A percentile compares a stretch with the other conserved stretches of the same genome.
These are phyloP conservation scores for Eulithis prunata DNA, from an alignment of 2,888 invertebrate genomes.

Conservation along the genomic window DNA sequence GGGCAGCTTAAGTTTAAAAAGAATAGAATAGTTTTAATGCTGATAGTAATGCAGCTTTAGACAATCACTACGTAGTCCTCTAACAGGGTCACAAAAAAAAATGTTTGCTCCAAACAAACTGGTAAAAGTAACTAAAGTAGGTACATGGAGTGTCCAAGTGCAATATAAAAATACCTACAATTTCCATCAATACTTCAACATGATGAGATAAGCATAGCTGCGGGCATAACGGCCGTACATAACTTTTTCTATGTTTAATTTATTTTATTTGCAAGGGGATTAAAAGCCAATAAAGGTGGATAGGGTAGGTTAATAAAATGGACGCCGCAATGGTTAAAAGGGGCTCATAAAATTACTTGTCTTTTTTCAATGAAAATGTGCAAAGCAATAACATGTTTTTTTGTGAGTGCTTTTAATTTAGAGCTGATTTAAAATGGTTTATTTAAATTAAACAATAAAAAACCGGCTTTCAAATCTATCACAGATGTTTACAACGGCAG, in stretches of 20 bases:
- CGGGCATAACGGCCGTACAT: conserved; percentile 60
- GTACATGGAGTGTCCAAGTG: no score
- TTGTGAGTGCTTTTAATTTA: not conserved
- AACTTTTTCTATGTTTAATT: conserved; percentile 60
- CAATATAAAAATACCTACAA: no score
- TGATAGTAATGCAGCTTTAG: no score
- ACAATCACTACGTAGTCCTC: no score
- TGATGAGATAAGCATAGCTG: conserved; percentile 39
- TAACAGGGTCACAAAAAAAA: no score
- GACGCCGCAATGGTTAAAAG: conserved; percentile 47
- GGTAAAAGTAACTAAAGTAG: no score
- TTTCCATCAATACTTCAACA: no score
- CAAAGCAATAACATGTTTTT: conserved; percentile 14
- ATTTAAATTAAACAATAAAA: no score
- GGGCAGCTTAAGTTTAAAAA: not conserved
- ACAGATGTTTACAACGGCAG: no score
- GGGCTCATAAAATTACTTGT: conserved; percentile 41
- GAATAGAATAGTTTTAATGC: no score
- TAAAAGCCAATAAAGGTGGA: conserved; percentile 66
- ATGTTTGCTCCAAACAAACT: no score
- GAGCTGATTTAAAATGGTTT: not conserved
- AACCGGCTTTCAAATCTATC: no score
- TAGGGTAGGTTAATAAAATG: conserved; percentile 57
- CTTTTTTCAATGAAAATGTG: conserved; percentile 22
- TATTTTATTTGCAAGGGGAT: conserved; percentile 65